Evolutionary conservation across 2,888 invertebrate genomes (phyloP), one percentile per base, ranked within the genome.

Genomic region (Cheilosia vulpina): DNA sequence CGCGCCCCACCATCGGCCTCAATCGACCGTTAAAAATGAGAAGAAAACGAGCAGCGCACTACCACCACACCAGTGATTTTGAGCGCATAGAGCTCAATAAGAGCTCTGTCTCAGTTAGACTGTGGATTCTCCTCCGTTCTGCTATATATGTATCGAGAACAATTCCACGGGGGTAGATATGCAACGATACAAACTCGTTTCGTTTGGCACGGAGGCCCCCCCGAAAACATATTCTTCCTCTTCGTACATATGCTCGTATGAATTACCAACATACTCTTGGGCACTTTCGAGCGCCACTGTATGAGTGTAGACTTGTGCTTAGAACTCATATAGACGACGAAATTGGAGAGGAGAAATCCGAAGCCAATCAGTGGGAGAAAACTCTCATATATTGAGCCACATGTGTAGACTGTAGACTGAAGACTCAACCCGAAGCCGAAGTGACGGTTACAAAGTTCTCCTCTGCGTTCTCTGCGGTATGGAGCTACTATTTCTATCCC

Each of bases 11-110:
- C 52, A 17, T 24, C 62, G 7, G 5, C 34, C 43, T 13, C 11
- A 80, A 58, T 55, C 84, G 84, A 76, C 84, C 84, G 84, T 85
- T 85, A 80, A 85, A 85, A 85, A 76, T 85, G 76, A 69, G 75
- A 85, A 58, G 62, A 66, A 66, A 21, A 68, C 66, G 62, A 31
- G 24, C 57, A 57, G 24, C 27, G 21, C 34, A 63, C 19, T 17
- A 63, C 19, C 17, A 82, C 57, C 60, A 78, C 78, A 73, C 5
- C 45, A 24, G 65, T 17, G 60, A 80, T 65, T 55, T 85, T 85
- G 84, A 85, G 84, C 79, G 84, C 75, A 77, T 78, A 83, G 72
- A 72, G 84, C 84, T 76, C 84, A 76, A 76, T 50, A 71, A 50
- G 71, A 71, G 0, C 19, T n/a, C 19, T 53, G 24, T 4, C 21